Evolutionary conservation across 2,113 vertebrate genomes (phyloP), one percentile per base, ranked within the genome.

Genomic region (Stercorarius parasiticus): DNA sequence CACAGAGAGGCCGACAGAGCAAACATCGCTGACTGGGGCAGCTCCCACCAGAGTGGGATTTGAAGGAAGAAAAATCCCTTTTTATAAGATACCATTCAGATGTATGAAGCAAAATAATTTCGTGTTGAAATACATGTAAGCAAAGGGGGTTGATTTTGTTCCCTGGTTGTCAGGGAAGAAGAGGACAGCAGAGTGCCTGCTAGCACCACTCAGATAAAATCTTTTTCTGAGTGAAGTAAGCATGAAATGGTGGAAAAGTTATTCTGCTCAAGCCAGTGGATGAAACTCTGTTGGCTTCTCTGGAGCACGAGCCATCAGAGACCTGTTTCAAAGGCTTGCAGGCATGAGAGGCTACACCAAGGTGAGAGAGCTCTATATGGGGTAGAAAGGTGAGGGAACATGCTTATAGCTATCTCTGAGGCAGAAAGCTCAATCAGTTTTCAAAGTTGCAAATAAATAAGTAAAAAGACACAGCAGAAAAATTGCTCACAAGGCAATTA

Each of bases 371-470:
- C 59, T 59, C 72, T 71, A 18, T 23, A 27, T 16, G 49, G 62
- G 40, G 20, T 47, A 70, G 40, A 88, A 83, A 90, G 82, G 38
- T 38, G 53, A 92, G 29, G 45, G 66, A 82, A 19, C 1, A 1
- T 32, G 62, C 59, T 58, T 45, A 59, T 1, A 73, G 56, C 27
- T 80, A 95, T 73, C 73, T 95, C 78, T 59, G 71, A 90, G n/a
- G 38, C 66, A 74, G 83, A 65, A 87, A 87, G 40, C 49, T 87
- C 77, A 20, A 79, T 32, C 61, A 74, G 38, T 89, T 96, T 94
- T 79, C 81, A 56, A 89, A 95, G 84, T 14, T 64, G 38, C 38
- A 90, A 95, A 92, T 55, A 94, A 93, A 71, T 85, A 82, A 95
- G 40, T 78, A 86, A 92, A 92, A 93, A 92, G 65, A 72, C 59